phyloP scores from a whole-genome alignment of 2,888 invertebrate genomes.

The Heliconius cydno region DNA sequence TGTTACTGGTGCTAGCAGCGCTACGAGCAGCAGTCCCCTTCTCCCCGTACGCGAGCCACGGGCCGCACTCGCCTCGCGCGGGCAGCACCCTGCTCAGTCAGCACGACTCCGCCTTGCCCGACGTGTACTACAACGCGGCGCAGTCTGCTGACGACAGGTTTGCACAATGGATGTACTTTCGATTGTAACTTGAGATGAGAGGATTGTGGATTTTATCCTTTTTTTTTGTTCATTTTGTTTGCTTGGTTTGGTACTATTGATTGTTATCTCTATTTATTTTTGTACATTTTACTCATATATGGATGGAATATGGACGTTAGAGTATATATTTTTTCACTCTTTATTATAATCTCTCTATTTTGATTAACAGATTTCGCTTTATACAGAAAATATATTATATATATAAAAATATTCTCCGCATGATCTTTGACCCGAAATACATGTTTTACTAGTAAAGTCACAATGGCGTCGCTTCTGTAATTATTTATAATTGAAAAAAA shows the following conservation, averaged over 20 bases:
- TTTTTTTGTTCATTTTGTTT: neutral
- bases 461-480: no score
- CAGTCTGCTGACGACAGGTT: conserved; percentile 72
- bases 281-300: neutral
- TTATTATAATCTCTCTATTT: no score
- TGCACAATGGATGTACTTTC: conserved; percentile 11
- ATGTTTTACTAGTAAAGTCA: no score
- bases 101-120: conserved; percentile 74
- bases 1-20: conserved; percentile 72
- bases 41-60: conserved; percentile 76
- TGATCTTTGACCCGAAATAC: no score
- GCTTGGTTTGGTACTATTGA: neutral
- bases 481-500: no score
- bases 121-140: conserved; percentile 75
- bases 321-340: neutral
- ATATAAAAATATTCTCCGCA: no score
- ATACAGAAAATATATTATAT: no score
- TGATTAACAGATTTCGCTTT: no score
- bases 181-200: neutral
- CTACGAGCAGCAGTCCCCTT: conserved; percentile 76
- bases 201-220: neutral
- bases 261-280: neutral
- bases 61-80: conserved; percentile 74
- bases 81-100: conserved; percentile 78
- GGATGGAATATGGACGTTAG: neutral